Evolutionary conservation across 1,140 invertebrate species (phyloP), one percentile per base, ranked within the genome.

Genomic region (Leptopilina boulardi): DNA sequence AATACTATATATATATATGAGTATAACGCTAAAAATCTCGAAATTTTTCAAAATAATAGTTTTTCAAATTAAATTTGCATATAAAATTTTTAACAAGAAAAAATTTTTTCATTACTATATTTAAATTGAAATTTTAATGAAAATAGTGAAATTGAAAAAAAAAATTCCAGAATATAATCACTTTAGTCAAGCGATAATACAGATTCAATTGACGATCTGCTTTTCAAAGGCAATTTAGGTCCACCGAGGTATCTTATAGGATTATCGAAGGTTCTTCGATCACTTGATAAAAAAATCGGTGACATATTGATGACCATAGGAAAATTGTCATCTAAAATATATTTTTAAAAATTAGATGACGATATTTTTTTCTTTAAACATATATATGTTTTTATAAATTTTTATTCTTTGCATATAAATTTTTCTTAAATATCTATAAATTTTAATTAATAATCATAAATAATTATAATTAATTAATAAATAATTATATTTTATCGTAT

Each of bases 201-300:
- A 73, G 94, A 95, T 87, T 95, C 94, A 81, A 94, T 90, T 81
- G 94, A 95, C 75, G 91, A 91, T 84, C 92, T 89, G 83, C 92
- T 92, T 77, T 89, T 91, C 72, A 90, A 82, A 47, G 91, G 87
- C 79, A 94, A 87, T 82, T 91, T 91, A 23, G 94, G 93, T 82
- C 94, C 94, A 71, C 94, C 94, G 76, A 95, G 91, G 88, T 95
- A 95, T 89, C 94, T 95, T 83, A 95, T 90, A 51, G 94, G 94
- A 90, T 94, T 95, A 79, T 89, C 91, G 87, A 94, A 95, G 77
- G 92, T 93, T 76, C 94, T 91, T 77, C 91, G 91, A 42, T 91
- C 87, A 34, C 92, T 90, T 51, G 91, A 90, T 11, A 94, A 83
- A 86, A 92, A 92, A 66, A 94, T 84, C 38, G 93, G 92, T n/a